Evolutionary conservation across 2,888 invertebrate genomes (phyloP), one percentile per base, ranked within the genome.

Genomic region (Physocephala rufipes): DNA sequence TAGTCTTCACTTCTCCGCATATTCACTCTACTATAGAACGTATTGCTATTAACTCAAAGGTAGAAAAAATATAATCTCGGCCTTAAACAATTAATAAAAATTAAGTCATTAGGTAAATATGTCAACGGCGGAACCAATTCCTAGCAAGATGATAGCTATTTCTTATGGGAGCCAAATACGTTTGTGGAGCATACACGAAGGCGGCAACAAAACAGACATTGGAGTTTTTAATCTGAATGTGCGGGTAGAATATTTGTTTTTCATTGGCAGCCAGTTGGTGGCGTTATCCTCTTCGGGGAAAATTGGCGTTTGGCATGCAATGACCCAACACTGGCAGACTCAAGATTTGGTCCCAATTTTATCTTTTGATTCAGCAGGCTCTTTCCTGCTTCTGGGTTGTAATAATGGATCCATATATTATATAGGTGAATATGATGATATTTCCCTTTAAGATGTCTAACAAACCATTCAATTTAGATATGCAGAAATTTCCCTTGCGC

Each of bases 281-380:
- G 98, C 98, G 0, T 88, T 99, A 30, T 96, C 96, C 58, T 92
- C 93, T 2, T 91, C 92, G 9, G 96, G 96, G 5, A 97, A 97
- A 87, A 95, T 99, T 26, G 98, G 99, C 1, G 98, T 99, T n/a
- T 99, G 98, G 98, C 98, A 99, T 86, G 95, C 97, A 0, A 97
- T 97, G 93, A 97, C 97, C 0, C 97, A 97, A 81, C 97, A 98
- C 86, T 99, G 98, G 97, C 98, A 98, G 88, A 93, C 96, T 55
- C 97, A 97, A 84, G 97, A 98, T 86, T 94, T 98, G 16, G 94
- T 96, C 21, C 95, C 97, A 1, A 95, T 99, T 1, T 59, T 78
- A 36, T 97, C 97, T 0, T 96, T 96, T 83, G 99, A 99, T 85
- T 97, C 97, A 0, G 98, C 98, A 26, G 98, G 98, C 0, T 97